Evolutionary conservation across 2,113 vertebrate species (phyloP).

Genomic region (Perca fluviatilis): DNA sequence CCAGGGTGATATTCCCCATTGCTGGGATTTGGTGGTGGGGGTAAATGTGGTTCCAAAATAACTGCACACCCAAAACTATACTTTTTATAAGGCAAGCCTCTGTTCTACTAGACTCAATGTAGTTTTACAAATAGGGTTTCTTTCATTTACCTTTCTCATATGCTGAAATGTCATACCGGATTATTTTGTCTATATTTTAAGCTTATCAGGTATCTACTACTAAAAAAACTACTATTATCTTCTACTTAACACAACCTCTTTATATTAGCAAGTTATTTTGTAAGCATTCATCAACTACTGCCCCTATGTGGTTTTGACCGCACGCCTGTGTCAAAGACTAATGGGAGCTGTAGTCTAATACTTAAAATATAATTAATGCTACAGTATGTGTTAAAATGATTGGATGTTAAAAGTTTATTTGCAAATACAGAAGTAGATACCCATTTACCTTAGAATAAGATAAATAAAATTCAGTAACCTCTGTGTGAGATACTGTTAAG

Average conservation of each 20-base stretch:
- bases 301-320: not conserved
- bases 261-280: not conserved
- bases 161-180: not conserved
- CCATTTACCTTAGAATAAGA: not conserved
- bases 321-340: not conserved
- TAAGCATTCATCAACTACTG: not conserved
- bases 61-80: constrained; percentile 6
- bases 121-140: not conserved
- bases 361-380: not conserved
- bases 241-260: not conserved
- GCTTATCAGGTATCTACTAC: not conserved
- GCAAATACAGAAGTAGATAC: not conserved
- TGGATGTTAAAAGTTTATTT: not conserved
- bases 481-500: constrained; percentile 1
- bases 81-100: constrained; percentile 20
- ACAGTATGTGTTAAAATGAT: not conserved
- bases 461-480: not conserved
- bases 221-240: not conserved
- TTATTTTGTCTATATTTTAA: constrained; percentile 16
- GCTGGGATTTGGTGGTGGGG: constrained; percentile 3
- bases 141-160: not conserved
- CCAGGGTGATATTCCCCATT: constrained; percentile 37
- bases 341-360: not conserved
- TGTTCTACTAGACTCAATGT: constrained; percentile 5
- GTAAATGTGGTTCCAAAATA: constrained; percentile 29